Conservation (phyloP, 2,797 vertebrate species). For the Threskiornis aethiopicus region DNA sequence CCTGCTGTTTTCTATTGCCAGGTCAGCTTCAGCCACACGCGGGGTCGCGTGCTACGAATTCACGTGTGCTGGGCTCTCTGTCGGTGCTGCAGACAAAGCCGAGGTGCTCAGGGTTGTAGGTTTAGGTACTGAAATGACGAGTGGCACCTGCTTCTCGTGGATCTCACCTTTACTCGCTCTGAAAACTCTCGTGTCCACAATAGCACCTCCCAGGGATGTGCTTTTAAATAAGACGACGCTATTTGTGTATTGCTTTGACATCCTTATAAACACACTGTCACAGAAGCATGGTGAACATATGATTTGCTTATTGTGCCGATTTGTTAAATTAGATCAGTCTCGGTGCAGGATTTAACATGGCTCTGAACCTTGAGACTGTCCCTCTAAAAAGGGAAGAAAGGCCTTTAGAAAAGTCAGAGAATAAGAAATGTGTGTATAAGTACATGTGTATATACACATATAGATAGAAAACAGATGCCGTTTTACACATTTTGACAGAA, state of each 20-base stretch:
- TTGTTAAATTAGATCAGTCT: not conserved
- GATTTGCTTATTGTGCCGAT: not conserved
- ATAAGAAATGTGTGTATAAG: not conserved
- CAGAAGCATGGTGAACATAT: not conserved
- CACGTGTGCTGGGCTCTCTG: not conserved
- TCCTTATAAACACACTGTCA: too few relatives aligned
- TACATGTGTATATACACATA: fast-evolving
- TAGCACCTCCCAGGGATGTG: too few relatives aligned
- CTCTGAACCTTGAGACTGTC: not conserved
- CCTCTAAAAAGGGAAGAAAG: not conserved
- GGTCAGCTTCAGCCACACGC: not conserved
- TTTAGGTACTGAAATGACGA: not conserved
- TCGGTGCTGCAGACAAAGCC: not conserved
- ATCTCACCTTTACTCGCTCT: not conserved
- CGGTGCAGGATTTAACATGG: not conserved
- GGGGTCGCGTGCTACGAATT: fast-evolving
- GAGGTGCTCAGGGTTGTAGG: not conserved
- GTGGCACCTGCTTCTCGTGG: not conserved
- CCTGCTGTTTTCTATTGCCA: not conserved
- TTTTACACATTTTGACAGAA: not conserved
- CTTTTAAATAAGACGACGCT: not conserved
- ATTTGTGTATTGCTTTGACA: not conserved
- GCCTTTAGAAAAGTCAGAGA: not conserved
- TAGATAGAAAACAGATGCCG: not conserved
- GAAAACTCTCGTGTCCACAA: not conserved